These are phyloP conservation scores for Agonum fuliginosum DNA, from an alignment of 2,888 invertebrate genomes.

Conservation along the genomic window DNA sequence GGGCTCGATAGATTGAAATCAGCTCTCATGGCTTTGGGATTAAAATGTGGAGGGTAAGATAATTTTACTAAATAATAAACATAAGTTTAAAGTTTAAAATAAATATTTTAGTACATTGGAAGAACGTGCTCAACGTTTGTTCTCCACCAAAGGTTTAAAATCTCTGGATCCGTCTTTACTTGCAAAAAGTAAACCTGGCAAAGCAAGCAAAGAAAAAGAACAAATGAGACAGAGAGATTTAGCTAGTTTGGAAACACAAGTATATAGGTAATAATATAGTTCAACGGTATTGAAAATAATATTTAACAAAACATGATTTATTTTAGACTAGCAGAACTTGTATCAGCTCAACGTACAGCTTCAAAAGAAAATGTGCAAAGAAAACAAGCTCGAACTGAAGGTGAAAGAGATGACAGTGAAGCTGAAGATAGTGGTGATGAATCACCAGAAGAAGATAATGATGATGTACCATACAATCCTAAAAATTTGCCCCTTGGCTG, in stretches of 20 bases:
- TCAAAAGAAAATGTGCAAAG: slow-evolving; percentile 99
- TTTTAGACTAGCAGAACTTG: slow-evolving; percentile 84
- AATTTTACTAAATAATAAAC: slow-evolving; percentile 19
- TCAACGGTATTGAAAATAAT: neutral
- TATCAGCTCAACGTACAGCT: slow-evolving; percentile 89
- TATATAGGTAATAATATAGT: slow-evolving; percentile 79
- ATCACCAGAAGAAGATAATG: slow-evolving; percentile 90
- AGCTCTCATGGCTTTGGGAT: slow-evolving; percentile 94
- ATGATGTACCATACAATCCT: slow-evolving; percentile 99
- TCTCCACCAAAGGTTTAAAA: slow-evolving; percentile 95
- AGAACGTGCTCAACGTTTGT: slow-evolving; percentile 96
- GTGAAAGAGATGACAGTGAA: slow-evolving; percentile 93
- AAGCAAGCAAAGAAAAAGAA: slow-evolving; percentile 78
- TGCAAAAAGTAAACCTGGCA: slow-evolving; percentile 91
- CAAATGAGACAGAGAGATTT: slow-evolving; percentile 88
- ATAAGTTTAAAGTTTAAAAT: slow-evolving; percentile 28
- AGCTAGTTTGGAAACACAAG: slow-evolving; percentile 90
- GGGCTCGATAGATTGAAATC: slow-evolving; percentile 98
- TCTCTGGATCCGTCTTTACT: slow-evolving; percentile 93
- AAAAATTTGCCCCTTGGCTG: slow-evolving; percentile 99
- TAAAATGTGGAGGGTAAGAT: slow-evolving; percentile 95
- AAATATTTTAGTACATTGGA: slow-evolving; percentile 83
- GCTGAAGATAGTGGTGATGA: slow-evolving; percentile 89
- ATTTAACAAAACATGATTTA: slow-evolving; percentile 21
- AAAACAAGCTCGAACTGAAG: slow-evolving; percentile 96